Evolutionary conservation across 2,888 invertebrate species (phyloP).

Genomic region (Callyntrura sp.): DNA sequence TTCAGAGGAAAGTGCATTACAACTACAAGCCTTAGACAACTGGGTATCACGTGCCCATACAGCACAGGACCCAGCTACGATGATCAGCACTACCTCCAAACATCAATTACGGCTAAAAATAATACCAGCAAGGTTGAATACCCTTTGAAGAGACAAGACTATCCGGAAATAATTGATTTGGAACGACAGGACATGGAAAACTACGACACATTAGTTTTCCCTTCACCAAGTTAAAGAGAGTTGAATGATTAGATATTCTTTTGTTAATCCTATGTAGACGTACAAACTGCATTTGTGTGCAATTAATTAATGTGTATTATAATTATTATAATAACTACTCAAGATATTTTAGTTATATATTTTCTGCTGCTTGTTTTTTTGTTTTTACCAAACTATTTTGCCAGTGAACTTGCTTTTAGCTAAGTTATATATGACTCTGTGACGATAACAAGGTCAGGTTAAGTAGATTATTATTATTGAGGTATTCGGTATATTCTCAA

Average conservation of each 20-base stretch:
- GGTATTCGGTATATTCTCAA: conserved; percentile 17
- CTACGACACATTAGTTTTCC: conserved; percentile 24
- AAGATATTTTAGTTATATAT: background rate
- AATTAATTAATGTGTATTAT: background rate
- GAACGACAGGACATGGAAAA: conserved; percentile 62
- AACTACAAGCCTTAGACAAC: conserved; percentile 15
- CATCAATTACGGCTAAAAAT: conserved; percentile 3
- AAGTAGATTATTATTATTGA: background rate
- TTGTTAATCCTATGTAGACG: conserved; percentile 1
- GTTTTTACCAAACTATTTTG: conserved; percentile 62
- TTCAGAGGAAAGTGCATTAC: conserved; percentile 59
- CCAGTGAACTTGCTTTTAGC: conserved; percentile 47
- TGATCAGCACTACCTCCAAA: conserved; percentile 59
- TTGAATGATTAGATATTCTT: conserved; percentile 32
- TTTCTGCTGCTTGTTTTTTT: conserved; percentile 11
- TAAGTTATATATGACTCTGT: background rate
- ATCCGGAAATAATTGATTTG: conserved; percentile 64
- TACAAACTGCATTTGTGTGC: background rate
- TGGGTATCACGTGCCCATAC: conserved; percentile 64
- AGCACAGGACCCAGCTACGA: conserved; percentile 36
- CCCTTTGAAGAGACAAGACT: conserved; percentile 47
- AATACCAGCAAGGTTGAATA: conserved; percentile 43
- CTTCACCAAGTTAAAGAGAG: too few species aligned
- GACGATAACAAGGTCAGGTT: too few species aligned
- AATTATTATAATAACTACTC: too few species aligned